These are phyloP conservation scores for Noctua janthina DNA, from an alignment of 2,888 invertebrate genomes.

Conservation along the genomic window DNA sequence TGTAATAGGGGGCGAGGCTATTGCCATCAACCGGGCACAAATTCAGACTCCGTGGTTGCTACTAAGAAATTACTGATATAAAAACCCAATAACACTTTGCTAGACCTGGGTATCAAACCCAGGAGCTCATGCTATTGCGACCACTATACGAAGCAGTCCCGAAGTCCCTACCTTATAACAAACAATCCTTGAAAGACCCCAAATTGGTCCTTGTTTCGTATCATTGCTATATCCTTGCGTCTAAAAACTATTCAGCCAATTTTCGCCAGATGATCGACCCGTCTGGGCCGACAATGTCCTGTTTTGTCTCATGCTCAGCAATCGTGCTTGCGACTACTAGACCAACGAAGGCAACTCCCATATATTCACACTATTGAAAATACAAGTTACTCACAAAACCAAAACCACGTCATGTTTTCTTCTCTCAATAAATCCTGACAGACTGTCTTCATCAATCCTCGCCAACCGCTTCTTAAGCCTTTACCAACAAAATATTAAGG, in stretches of 20 bases:
- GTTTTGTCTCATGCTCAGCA: conserved; percentile 33
- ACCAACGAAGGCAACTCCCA: too few relatives aligned
- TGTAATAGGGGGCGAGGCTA: too few relatives aligned
- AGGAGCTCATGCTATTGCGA: too few relatives aligned
- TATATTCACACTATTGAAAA: not conserved
- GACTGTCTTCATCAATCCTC: conserved; percentile 15
- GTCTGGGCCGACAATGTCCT: conserved; percentile 48
- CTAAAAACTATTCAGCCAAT: conserved; percentile 51
- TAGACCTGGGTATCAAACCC: too few relatives aligned
- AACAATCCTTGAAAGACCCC: conserved; percentile 10
- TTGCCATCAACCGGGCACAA: too few relatives aligned
- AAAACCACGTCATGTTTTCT: not conserved
- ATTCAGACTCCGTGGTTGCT: too few relatives aligned
- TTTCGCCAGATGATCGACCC: conserved; percentile 62
- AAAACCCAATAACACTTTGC: too few relatives aligned
- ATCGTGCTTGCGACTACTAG: too few relatives aligned
- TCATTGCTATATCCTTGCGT: conserved; percentile 37
- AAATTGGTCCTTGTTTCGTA: conserved; percentile 50
- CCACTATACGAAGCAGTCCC: not conserved
- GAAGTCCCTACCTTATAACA: not conserved
- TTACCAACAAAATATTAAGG: conserved; percentile 24
- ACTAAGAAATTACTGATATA: too few relatives aligned
- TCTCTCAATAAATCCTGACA: not conserved
- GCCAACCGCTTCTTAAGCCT: conserved; percentile 8
- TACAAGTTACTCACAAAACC: not conserved